phyloP scores from a whole-genome alignment of 2,888 invertebrate species.

The Meganola albula region DNA sequence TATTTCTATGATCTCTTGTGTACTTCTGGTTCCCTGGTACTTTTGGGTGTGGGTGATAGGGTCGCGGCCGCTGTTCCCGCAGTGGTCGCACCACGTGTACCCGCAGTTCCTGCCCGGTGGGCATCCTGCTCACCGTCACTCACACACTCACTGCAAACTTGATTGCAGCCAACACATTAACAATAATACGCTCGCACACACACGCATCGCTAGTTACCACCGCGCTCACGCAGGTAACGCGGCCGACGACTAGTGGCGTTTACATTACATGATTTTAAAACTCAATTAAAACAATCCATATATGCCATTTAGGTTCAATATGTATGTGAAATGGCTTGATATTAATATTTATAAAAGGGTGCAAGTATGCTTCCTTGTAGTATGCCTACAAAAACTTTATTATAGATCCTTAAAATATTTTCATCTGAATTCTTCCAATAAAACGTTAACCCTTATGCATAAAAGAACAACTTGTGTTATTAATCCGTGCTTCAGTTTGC shows the following conservation, averaged over 20 bases:
- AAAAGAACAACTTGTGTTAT: conserved; percentile 27
- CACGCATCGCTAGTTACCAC: conserved; percentile 75
- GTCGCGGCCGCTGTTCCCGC: conserved; percentile 92
- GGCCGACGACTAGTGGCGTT: conserved; percentile 44
- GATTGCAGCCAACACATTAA: conserved; percentile 71
- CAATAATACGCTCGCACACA: conserved; percentile 71
- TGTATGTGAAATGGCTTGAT: too few relatives aligned
- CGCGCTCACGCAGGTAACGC: conserved; percentile 76
- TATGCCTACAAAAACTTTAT: too few relatives aligned
- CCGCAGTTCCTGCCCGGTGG: conserved; percentile 95
- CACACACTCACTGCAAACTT: conserved; percentile 80
- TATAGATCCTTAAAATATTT: too few relatives aligned
- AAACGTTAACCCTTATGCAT: conserved; percentile 12
- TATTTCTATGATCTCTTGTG: conserved; percentile 1
- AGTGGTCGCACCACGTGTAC: conserved; percentile 97
- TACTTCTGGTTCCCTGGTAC: conserved; percentile 14
- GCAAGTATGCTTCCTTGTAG: too few relatives aligned
- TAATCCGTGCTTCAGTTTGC: conserved; percentile 27
- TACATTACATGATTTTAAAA: too few relatives aligned
- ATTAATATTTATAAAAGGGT: too few relatives aligned
- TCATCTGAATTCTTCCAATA: too few relatives aligned
- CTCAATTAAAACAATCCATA: too few relatives aligned
- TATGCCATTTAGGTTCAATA: too few relatives aligned
- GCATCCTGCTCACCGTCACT: conserved; percentile 80
- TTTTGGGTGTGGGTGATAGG: conserved; percentile 38